Evolutionary conservation across 53 echinoderm and acorn worm species (phyloP), one percentile per base, ranked within the genome.

Genomic region (Paracentrotus lividus): DNA sequence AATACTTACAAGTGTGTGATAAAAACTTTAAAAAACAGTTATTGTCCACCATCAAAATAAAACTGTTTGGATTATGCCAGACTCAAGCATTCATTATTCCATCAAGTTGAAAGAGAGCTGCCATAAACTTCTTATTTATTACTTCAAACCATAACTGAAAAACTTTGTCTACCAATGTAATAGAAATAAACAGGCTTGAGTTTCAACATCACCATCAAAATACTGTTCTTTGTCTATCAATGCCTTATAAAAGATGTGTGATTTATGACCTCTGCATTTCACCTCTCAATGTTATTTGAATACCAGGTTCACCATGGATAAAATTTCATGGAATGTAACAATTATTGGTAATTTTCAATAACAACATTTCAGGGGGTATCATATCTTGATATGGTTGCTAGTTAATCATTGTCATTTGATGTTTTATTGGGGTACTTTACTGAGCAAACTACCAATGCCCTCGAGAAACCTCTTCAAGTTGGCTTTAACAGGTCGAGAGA

Each of bases 261-360:
- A 81, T 81, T 81, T 81, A 81, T 81, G 44, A 24, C 81, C 5
- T n/a, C 24, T 81, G 47, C 47, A 45, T 81, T 72, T 81, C 81
- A 47, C 81, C 81, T 47, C 81, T 27, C 81, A 13, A 4, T 24
- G 26, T 21, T 18, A 1, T 36, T 14, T 26, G 2, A 81, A n/a
- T 81, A 76, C 42, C 76, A 76, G 40, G 76, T 76, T 76, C 76
- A 76, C 2, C 16, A 36, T n/a, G 76, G 76, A 36, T 76, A 40
- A 42, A 34, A 42, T 76, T 76, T 76, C 76, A 76, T 42, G 76
- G 42, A 76, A 76, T 76, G 76, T 76, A 38, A 76, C 76, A 75
- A 27, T 75, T 75, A 4, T 20, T 76, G 42, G 21, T 76, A 18
- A 26, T 45, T 81, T 49, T 27, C 81, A 81, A n/a, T 13, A 81